Percentiles rank a stretch among this genome's conserved stretches.
phyloP scores from a whole-genome alignment of 2,888 invertebrate species.

The Orthosia cruda region DNA sequence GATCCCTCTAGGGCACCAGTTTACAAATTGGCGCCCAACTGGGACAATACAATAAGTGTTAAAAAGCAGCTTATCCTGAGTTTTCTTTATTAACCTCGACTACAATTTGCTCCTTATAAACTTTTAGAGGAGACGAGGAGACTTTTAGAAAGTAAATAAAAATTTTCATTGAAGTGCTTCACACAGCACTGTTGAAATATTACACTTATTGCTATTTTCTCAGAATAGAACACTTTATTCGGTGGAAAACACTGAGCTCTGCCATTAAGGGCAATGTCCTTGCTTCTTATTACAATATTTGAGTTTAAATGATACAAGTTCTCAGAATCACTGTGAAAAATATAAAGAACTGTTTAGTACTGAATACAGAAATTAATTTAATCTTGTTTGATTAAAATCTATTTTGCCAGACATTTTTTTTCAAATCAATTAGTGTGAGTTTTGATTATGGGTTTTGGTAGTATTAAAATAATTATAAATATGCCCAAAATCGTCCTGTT shows the following conservation, averaged over 20 bases:
- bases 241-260: not conserved
- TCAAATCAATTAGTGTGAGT: no score
- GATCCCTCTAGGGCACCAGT: not conserved
- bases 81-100: not conserved
- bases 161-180: not conserved
- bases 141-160: not conserved
- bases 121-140: not conserved
- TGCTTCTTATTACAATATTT: not conserved
- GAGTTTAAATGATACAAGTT: not conserved
- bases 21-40: not conserved
- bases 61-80: not conserved
- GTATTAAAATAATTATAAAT: no score
- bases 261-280: not conserved
- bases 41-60: no score
- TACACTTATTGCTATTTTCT: not conserved
- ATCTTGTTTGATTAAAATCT: not conserved
- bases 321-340: not conserved
- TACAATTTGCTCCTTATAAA: not conserved
- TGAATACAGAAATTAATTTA: not conserved
- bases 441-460: no score
- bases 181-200: not conserved
- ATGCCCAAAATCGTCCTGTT: no score
- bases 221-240: not conserved
- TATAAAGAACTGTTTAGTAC: not conserved
- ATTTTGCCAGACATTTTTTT: not conserved